Percentiles rank a stretch among this genome's conserved stretches.
These are phyloP conservation scores for Drosophila sp. DNA, from an alignment of 1,140 invertebrate genomes.

Conservation along the genomic window DNA sequence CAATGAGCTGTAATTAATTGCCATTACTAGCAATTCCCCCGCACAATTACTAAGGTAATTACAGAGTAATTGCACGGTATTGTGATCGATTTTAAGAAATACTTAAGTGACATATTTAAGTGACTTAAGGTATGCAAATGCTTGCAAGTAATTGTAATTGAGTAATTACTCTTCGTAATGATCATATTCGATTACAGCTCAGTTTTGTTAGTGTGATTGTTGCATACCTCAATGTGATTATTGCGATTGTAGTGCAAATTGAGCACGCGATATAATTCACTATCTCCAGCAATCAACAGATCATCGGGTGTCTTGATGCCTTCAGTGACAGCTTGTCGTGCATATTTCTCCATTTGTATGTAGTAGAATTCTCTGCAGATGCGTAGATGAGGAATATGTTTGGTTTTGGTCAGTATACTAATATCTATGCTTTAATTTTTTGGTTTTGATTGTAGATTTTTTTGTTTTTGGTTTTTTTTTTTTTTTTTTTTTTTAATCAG, in stretches of 20 bases:
- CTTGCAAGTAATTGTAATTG: slow-evolving; percentile 14
- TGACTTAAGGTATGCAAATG: neutral
- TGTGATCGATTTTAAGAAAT: too few relatives aligned
- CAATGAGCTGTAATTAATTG: slow-evolving; percentile 25
- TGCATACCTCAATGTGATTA: slow-evolving; percentile 99
- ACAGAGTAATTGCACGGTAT: neutral
- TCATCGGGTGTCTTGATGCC: slow-evolving; percentile 97
- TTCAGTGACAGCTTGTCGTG: slow-evolving; percentile 98
- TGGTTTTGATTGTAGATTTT: slow-evolving; percentile 41
- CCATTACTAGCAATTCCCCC: slow-evolving; percentile 18
- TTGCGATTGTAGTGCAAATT: slow-evolving; percentile 99
- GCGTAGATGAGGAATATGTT: slow-evolving; percentile 82
- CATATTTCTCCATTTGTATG: slow-evolving; percentile 99
- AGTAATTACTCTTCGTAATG: slow-evolving; percentile 3
- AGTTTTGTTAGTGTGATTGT: slow-evolving; percentile 52
- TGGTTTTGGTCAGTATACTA: slow-evolving; percentile 76
- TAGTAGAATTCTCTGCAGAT: slow-evolving; percentile 99
- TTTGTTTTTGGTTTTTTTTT: slow-evolving; percentile 23
- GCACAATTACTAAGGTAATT: slow-evolving; percentile 1
- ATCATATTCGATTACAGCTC: slow-evolving; percentile 26
- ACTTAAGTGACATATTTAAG: neutral
- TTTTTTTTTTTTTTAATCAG: slow-evolving; percentile 44
- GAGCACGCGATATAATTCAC: slow-evolving; percentile 98
- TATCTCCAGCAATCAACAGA: slow-evolving; percentile 96
- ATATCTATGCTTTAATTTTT: slow-evolving; percentile 48